Conservation (phyloP, 2,797 vertebrate genomes). For the Benthosema pterotum region DNA sequence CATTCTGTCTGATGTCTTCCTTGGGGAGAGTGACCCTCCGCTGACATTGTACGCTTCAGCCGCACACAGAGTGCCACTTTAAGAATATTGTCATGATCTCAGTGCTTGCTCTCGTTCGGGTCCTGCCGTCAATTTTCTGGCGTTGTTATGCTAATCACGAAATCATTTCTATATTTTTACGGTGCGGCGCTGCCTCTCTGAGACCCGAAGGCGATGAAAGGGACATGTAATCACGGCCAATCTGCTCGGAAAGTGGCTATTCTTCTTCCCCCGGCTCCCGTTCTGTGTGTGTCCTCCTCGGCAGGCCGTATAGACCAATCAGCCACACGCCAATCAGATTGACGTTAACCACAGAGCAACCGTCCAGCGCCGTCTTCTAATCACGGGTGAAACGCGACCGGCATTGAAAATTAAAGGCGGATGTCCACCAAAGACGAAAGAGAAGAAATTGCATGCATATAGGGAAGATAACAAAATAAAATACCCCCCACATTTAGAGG, state of each 20-base stretch:
- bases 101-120: constrained; percentile 17
- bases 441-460: too few species aligned
- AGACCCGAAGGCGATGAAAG: constrained; percentile 23
- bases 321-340: constrained; percentile 14
- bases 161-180: constrained; percentile 17
- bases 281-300: constrained; percentile 1
- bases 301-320: constrained; percentile 18
- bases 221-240: constrained; percentile 16
- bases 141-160: constrained; percentile 39
- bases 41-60: too few species aligned
- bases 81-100: constrained; percentile 6
- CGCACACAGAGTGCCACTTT: background rate
- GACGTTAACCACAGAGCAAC: constrained; percentile 6
- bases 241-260: constrained; percentile 17
- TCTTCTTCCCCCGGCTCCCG: constrained; percentile 8
- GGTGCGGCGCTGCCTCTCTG: background rate
- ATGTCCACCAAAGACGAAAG: background rate
- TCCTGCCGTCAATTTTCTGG: constrained; percentile 13
- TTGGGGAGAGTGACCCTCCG: background rate
- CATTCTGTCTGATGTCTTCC: background rate
- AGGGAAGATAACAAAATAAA: too few species aligned
- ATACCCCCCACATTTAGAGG: too few species aligned
- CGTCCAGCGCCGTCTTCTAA: background rate
- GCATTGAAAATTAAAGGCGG: constrained; percentile 17
- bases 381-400: constrained; percentile 5